These are phyloP conservation scores for Trachemys scripta DNA, from an alignment of 2,113 vertebrate species.

Conservation along the genomic window DNA sequence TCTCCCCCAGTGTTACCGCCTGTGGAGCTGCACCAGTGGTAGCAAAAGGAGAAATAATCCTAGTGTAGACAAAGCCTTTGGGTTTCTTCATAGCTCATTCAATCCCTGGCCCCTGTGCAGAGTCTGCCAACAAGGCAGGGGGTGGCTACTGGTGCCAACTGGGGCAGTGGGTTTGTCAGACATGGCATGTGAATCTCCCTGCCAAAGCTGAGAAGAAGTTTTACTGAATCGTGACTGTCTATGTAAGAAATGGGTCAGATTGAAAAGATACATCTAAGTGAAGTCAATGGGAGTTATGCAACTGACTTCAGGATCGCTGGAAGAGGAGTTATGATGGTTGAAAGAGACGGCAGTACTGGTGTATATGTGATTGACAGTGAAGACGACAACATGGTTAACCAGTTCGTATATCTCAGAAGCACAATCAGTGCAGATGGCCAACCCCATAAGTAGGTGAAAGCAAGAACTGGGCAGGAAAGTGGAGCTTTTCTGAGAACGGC, in stretches of 20 bases:
- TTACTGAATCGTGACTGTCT: conserved; percentile 59
- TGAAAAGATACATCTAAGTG: conserved; percentile 51
- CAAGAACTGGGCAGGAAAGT: neutral
- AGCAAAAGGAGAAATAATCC: conserved; percentile 9
- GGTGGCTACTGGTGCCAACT: conserved; percentile 59
- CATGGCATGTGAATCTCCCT: neutral
- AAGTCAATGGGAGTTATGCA: conserved; percentile 15
- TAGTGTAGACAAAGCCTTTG: conserved; percentile 20
- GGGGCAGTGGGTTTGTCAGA: neutral
- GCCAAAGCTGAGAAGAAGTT: neutral
- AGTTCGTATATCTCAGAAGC: neutral
- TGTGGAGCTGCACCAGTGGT: neutral
- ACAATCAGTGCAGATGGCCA: neutral
- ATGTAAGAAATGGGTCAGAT: conserved; percentile 41
- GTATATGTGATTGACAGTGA: neutral
- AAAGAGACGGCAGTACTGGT: neutral
- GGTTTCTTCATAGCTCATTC: conserved; percentile 11
- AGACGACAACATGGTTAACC: neutral
- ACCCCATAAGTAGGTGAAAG: neutral
- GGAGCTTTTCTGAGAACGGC: neutral
- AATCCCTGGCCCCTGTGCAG: conserved; percentile 26
- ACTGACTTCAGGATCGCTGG: neutral
- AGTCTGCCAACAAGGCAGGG: conserved; percentile 15
- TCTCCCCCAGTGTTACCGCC: neutral
- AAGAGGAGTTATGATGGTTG: neutral